Percentiles rank a stretch among this genome's conserved stretches.
phyloP scores from a whole-genome alignment of 2,797 vertebrate species.

The Rhinophrynus dorsalis region DNA sequence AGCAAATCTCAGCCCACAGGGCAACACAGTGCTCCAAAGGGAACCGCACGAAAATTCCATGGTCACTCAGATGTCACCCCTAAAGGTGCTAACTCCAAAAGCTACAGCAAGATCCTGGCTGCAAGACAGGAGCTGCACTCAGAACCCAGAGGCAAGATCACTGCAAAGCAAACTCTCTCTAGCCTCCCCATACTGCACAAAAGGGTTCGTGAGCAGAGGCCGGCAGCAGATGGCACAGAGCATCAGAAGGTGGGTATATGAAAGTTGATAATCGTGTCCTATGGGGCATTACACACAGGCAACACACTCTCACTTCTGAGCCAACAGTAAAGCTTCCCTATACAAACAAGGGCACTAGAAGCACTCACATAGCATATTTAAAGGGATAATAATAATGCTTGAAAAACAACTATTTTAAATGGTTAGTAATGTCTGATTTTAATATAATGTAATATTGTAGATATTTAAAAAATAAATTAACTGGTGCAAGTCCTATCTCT shows the following conservation, averaged over 20 bases:
- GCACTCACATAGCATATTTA: no score
- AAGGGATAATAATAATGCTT: no score
- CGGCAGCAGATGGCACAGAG: neutral
- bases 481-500: no score
- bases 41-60: slow-evolving; percentile 16
- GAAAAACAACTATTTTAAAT: no score
- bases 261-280: no score
- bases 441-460: no score
- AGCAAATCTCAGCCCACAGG: slow-evolving; percentile 14
- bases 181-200: slow-evolving; percentile 44
- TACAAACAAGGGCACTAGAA: no score
- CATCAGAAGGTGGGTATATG: slow-evolving; percentile 30
- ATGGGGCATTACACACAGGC: no score
- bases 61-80: neutral
- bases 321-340: no score
- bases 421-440: no score
- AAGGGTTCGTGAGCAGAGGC: slow-evolving; percentile 25
- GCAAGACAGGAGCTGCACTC: neutral
- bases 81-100: slow-evolving; percentile 20
- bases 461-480: no score
- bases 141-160: slow-evolving; percentile 18
- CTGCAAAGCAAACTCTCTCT: slow-evolving; percentile 20
- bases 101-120: slow-evolving; percentile 11
- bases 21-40: neutral
- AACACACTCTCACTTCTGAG: no score